Evolutionary conservation across 2,888 invertebrate species (phyloP).

Genomic region (Gari tellinella): DNA sequence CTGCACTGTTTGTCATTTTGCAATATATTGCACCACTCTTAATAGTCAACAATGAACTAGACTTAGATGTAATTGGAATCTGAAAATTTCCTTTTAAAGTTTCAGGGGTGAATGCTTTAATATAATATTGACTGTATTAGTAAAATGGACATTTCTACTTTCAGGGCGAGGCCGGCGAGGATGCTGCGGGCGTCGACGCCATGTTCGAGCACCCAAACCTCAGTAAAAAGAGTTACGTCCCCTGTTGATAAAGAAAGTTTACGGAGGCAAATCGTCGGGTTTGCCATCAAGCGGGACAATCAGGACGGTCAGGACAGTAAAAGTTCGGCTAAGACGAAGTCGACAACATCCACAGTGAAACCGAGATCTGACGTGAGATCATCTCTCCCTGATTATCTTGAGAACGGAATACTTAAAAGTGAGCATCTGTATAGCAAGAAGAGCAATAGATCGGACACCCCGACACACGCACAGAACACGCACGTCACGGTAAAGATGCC

Average conservation of each 20-base stretch:
- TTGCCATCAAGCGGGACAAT: constrained; percentile 38
- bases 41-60: no score
- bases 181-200: constrained; percentile 52
- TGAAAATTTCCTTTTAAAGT: no score
- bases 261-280: constrained; percentile 56
- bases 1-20: no score
- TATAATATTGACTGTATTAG: no score
- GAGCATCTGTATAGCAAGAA: neutral
- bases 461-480: constrained; percentile 4
- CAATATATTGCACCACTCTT: no score
- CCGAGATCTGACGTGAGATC: no score
- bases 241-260: constrained; percentile 52
- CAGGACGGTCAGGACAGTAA: neutral
- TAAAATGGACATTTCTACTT: no score
- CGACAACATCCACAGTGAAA: constrained; percentile 2
- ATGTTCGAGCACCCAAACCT: constrained; percentile 37
- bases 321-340: neutral
- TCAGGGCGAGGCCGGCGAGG: constrained; percentile 44
- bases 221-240: constrained; percentile 32
- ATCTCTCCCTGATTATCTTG: neutral
- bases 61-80: no score
- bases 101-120: no score
- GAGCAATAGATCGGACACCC: constrained; percentile 2
- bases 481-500: constrained; percentile 30
- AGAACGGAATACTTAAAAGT: constrained; percentile 2